Evolutionary conservation across 2,113 vertebrate genomes (phyloP).

Genomic region (human (Homo sapiens)): DNA sequence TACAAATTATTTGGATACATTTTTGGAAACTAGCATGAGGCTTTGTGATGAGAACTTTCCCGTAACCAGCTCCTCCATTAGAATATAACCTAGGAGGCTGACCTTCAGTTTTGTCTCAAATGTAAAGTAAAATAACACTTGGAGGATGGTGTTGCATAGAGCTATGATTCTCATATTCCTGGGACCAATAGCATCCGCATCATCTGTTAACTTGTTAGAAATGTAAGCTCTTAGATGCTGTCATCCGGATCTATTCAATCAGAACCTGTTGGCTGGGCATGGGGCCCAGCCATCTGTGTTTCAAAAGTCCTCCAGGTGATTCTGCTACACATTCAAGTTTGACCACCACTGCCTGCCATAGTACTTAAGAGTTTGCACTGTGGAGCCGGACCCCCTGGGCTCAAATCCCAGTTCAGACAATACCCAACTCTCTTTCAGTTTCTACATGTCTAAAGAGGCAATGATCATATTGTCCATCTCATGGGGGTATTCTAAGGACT

Average conservation of each 20-base stretch:
- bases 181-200: background rate
- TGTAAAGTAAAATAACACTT: background rate
- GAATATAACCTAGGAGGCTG: background rate
- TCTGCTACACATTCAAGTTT: background rate
- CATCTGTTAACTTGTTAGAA: background rate
- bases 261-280: background rate
- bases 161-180: background rate
- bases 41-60: background rate
- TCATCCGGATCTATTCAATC: background rate
- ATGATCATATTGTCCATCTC: background rate
- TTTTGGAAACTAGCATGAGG: background rate
- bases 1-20: background rate
- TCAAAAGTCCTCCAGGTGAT: background rate
- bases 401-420: background rate
- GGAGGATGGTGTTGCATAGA: accelerated
- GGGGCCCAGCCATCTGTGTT: background rate
- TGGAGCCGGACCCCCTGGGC: background rate
- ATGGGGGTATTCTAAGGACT: too few species aligned
- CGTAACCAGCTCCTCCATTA: background rate
- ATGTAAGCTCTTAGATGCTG: background rate
- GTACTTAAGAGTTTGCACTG: background rate
- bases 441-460: background rate
- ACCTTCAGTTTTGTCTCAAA: too few species aligned
- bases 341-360: background rate
- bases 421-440: background rate